Percentiles rank a stretch among this genome's conserved stretches.
These are phyloP conservation scores for Sebastes diploproa DNA, from an alignment of 2,797 vertebrate genomes.

Conservation along the genomic window DNA sequence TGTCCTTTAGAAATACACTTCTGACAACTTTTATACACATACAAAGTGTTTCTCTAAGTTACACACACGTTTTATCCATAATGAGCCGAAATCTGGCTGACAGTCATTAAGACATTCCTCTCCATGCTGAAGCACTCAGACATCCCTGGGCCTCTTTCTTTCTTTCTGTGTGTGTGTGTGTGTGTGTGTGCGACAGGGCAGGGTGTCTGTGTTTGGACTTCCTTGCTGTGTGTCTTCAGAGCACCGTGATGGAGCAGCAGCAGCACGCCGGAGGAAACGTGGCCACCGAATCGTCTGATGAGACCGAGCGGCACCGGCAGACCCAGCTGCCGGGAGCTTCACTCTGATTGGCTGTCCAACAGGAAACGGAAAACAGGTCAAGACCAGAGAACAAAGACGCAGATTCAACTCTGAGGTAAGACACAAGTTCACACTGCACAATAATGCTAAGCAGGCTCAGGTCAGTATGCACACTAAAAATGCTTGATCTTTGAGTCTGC, in stretches of 20 bases:
- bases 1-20: background rate
- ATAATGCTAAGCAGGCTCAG: background rate
- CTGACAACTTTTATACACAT: background rate
- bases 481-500: background rate
- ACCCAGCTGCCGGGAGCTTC: background rate
- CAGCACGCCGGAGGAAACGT: background rate
- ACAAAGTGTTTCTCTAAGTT: background rate
- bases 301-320: background rate
- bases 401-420: slow-evolving; percentile 9
- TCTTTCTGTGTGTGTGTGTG: background rate
- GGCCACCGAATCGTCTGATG: background rate
- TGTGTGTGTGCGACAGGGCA: background rate
- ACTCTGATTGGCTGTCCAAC: slow-evolving; percentile 33
- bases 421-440: background rate
- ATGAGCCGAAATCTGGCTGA: background rate
- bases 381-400: background rate
- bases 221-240: slow-evolving; percentile 7
- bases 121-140: background rate
- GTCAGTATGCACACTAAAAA: background rate
- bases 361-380: background rate
- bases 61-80: background rate
- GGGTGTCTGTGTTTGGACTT: slow-evolving; percentile 11
- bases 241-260: background rate
- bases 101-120: slow-evolving; percentile 51
- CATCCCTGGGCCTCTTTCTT: slow-evolving; percentile 13